Evolutionary conservation across 2,888 invertebrate genomes (phyloP).

Genomic region (Dichetophora obliterata): DNA sequence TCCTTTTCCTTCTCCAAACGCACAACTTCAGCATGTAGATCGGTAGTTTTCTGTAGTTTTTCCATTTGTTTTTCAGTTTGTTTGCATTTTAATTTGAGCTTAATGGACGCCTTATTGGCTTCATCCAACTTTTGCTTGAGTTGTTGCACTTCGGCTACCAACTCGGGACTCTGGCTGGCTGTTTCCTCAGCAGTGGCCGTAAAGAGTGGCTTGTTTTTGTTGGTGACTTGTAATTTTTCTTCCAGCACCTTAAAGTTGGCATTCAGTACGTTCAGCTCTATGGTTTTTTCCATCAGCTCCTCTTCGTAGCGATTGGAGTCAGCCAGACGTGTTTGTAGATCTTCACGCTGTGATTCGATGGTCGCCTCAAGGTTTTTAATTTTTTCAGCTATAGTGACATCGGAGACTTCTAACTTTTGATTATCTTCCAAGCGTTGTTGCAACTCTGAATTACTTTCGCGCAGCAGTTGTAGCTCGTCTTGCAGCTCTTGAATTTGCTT

Average conservation of each 20-base stretch:
- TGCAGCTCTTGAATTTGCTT: slow-evolving; percentile 61
- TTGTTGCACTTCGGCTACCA: slow-evolving; percentile 66
- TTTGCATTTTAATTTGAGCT: slow-evolving; percentile 74
- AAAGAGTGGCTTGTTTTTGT: slow-evolving; percentile 62
- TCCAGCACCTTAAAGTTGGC: slow-evolving; percentile 68
- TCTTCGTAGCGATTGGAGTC: slow-evolving; percentile 72
- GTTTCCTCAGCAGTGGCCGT: slow-evolving; percentile 55
- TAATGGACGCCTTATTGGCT: slow-evolving; percentile 75
- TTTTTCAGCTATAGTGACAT: slow-evolving; percentile 68
- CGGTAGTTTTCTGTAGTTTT: slow-evolving; percentile 76
- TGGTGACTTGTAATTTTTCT: slow-evolving; percentile 63
- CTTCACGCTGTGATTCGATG: slow-evolving; percentile 70
- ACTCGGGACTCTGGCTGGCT: slow-evolving; percentile 53
- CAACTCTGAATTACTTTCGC: slow-evolving; percentile 41
- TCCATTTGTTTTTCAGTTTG: slow-evolving; percentile 82
- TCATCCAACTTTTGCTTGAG: slow-evolving; percentile 81
- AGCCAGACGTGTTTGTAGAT: slow-evolving; percentile 73
- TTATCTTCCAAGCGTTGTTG: slow-evolving; percentile 32
- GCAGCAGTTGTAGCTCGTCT: slow-evolving; percentile 49
- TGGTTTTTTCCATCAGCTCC: slow-evolving; percentile 72
- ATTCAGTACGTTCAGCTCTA: slow-evolving; percentile 71
- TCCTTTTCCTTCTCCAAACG: slow-evolving; percentile 76
- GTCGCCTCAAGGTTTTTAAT: slow-evolving; percentile 69
- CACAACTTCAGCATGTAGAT: slow-evolving; percentile 78
- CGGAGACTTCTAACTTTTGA: slow-evolving; percentile 73